phyloP scores from a whole-genome alignment of 2,888 invertebrate species.

The Catocala sponsa region DNA sequence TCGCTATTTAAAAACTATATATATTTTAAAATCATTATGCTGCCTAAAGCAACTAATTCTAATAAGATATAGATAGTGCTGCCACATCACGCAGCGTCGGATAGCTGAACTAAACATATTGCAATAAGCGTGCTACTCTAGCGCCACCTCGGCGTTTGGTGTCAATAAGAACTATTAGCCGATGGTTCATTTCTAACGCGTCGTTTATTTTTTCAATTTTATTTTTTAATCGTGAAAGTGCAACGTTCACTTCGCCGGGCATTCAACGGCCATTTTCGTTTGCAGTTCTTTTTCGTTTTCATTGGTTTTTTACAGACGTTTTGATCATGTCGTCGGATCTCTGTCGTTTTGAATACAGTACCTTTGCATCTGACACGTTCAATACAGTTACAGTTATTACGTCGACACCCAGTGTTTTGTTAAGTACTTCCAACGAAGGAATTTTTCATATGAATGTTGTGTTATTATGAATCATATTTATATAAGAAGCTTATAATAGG shows the following conservation, averaged over 20 bases:
- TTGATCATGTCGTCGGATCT: conserved; percentile 75
- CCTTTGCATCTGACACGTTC: conserved; percentile 32
- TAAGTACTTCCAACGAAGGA: background rate
- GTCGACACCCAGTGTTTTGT: conserved; percentile 7
- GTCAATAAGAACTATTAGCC: conserved; percentile 70
- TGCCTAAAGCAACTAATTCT: conserved; percentile 30
- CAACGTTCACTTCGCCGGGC: conserved; percentile 83
- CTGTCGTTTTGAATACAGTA: conserved; percentile 51
- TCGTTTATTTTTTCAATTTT: conserved; percentile 76
- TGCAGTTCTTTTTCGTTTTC: conserved; percentile 79
- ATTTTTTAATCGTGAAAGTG: conserved; percentile 85
- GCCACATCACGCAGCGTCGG: conserved; percentile 72
- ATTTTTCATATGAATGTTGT: background rate
- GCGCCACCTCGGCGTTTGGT: conserved; percentile 65
- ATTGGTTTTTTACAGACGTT: conserved; percentile 80
- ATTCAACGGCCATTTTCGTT: conserved; percentile 82
- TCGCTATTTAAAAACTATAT: too few species aligned
- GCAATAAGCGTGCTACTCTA: conserved; percentile 51
- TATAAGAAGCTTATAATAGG: conserved; percentile 39
- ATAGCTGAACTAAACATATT: conserved; percentile 77
- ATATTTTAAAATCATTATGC: too few species aligned
- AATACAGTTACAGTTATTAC: conserved; percentile 33
- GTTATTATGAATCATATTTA: background rate
- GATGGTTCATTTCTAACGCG: conserved; percentile 80
- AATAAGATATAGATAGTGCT: conserved; percentile 62